Base-by-base conservation (phyloP, 2,888 invertebrate genomes). In the Caenorhabditis sp. region DNA sequence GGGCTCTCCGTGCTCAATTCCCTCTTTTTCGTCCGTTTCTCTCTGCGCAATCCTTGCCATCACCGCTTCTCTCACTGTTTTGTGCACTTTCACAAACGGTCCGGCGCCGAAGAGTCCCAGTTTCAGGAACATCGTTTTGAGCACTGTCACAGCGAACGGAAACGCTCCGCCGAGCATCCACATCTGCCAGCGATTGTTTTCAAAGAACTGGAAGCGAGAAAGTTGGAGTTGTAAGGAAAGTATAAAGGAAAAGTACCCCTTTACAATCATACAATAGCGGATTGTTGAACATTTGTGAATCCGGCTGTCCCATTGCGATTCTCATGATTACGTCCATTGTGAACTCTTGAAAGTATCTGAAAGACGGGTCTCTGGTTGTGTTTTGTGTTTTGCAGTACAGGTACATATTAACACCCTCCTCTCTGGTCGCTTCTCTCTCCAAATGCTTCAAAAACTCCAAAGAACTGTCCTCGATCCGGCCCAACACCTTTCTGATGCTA, bases 291-390 rank as follows among this genome's bases (percentile, higher is more conserved):
- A 70, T 59, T 45, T 59, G 52, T 4, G 70, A 45, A 5, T 70
- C 76, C 8, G 55, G 56, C 30, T 83, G 84, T 2, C 86, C 91
- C 59, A 92, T 88, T 0, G 91, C 91, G 80, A 91, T 90, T 22
- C 90, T 89, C 3, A 90, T 89, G 55, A 92, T 92, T 0, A 91
- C 90, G 74, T 92, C 91, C 78, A 92, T 89, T 1, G 92, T 91
- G 24, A 91, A 86, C 2, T 90, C 89, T 83, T 91, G 90, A 73
- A 90, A 90, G 71, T 72, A 82, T 45, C 81, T 81, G 35, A 30
- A 78, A 46, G 13, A 45, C n/a, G n/a, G n/a, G n/a, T n/a, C n/a
- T n/a, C n/a, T n/a, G n/a, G n/a, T n/a, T 53, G 15, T 13, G 13
- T 24, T 6, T 22, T 37, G n/a, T n/a, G n/a, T n/a, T n/a, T n/a